Evolutionary conservation across 2,888 invertebrate genomes (phyloP).

Genomic region (Andrena praecox): DNA sequence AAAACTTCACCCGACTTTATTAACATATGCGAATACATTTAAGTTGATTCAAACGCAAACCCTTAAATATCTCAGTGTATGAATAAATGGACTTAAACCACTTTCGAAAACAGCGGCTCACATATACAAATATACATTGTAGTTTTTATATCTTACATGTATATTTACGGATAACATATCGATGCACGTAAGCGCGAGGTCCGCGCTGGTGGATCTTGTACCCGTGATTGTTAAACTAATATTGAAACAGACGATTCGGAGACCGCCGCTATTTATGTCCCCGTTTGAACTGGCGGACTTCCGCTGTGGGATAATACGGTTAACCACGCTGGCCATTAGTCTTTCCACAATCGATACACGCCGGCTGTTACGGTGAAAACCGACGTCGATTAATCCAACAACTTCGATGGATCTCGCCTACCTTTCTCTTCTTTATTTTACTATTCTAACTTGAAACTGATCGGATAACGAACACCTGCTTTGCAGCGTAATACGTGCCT

Average conservation of each 20-base stretch:
- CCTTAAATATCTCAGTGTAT: no score
- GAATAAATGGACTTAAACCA: no score
- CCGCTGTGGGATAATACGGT: constrained; percentile 76
- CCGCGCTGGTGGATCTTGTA: constrained; percentile 34
- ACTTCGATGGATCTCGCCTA: constrained; percentile 51
- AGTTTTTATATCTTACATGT: neutral
- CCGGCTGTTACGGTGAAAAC: constrained; percentile 72
- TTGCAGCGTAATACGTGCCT: no score
- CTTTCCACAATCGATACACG: constrained; percentile 76
- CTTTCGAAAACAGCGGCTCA: no score
- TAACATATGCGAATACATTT: no score
- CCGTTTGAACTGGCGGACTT: constrained; percentile 73
- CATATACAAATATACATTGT: no score
- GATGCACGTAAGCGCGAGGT: constrained; percentile 12
- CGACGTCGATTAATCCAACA: constrained; percentile 69
- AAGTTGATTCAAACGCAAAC: no score
- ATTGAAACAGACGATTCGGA: constrained; percentile 71
- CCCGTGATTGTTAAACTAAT: constrained; percentile 72
- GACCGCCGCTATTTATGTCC: constrained; percentile 72
- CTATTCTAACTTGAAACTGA: constrained; percentile 29
- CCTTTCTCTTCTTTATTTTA: constrained; percentile 45
- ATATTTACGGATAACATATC: constrained; percentile 2
- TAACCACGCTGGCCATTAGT: constrained; percentile 76
- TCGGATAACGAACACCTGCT: constrained; percentile 5
- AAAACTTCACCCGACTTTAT: no score